These are phyloP conservation scores for Athalia circularis DNA, from an alignment of 2,888 invertebrate species.

Conservation along the genomic window DNA sequence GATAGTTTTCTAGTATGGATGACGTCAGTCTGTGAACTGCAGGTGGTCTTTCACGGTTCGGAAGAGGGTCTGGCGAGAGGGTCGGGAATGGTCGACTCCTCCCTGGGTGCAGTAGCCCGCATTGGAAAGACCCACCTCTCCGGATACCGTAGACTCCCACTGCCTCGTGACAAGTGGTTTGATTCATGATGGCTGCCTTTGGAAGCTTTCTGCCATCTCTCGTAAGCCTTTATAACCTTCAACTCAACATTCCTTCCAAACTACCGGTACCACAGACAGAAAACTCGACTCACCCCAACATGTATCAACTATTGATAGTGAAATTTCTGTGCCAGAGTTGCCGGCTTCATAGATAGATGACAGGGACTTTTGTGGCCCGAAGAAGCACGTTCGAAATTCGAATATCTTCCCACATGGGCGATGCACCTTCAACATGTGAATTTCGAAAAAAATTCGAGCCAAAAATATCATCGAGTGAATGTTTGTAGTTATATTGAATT, in stretches of 20 bases:
- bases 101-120: slow-evolving; percentile 62
- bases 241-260: not conserved
- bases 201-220: slow-evolving; percentile 57
- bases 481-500: not conserved
- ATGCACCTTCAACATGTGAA: not conserved
- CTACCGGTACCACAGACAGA: slow-evolving; percentile 55
- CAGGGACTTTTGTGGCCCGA: not conserved
- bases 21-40: slow-evolving; percentile 58
- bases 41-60: slow-evolving; percentile 56
- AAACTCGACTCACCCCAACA: slow-evolving; percentile 28
- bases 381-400: not conserved
- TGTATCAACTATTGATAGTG: slow-evolving; percentile 11
- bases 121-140: slow-evolving; percentile 62
- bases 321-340: not conserved
- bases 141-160: slow-evolving; percentile 56
- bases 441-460: not conserved
- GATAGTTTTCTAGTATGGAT: not conserved
- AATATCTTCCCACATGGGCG: not conserved
- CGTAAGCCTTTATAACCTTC: not conserved
- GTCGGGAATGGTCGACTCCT: slow-evolving; percentile 58
- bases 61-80: slow-evolving; percentile 52
- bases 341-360: slow-evolving; percentile 1
- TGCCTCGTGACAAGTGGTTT: slow-evolving; percentile 54
- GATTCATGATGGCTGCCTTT: slow-evolving; percentile 69
- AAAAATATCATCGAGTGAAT: not conserved